Evolutionary conservation across 2,888 invertebrate species (phyloP).

Genomic region (Eupithecia subfuscata): DNA sequence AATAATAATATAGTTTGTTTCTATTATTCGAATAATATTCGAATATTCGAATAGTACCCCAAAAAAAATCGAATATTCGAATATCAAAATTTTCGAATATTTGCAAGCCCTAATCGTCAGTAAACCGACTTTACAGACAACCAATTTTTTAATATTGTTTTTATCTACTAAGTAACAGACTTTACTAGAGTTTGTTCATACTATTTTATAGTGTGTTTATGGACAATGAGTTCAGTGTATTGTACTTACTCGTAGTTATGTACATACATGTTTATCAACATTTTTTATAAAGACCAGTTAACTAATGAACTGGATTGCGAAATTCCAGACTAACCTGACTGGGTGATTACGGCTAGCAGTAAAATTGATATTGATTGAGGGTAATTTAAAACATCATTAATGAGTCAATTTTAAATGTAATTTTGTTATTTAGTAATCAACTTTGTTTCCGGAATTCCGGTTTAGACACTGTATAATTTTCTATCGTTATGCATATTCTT

Average conservation of each 20-base stretch:
- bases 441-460: background rate
- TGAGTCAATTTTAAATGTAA: background rate
- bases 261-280: background rate
- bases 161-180: too few species aligned
- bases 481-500: background rate
- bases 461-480: background rate
- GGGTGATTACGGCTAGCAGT: background rate
- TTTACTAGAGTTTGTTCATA: too few species aligned
- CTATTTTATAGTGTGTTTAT: background rate
- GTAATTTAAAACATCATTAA: background rate
- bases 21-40: too few species aligned
- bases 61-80: too few species aligned
- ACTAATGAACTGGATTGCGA: background rate
- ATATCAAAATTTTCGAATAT: too few species aligned
- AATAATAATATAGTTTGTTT: too few species aligned
- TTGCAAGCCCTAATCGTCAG: too few species aligned
- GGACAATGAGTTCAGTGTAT: background rate
- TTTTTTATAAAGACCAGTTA: background rate
- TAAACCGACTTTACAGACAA: too few species aligned
- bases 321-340: background rate
- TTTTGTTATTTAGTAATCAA: background rate
- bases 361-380: background rate
- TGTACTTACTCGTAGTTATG: too few species aligned
- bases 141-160: too few species aligned
- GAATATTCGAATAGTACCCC: too few species aligned